These are phyloP conservation scores for Gorsachius goisagi DNA, from an alignment of 2,113 vertebrate species.

Conservation along the genomic window DNA sequence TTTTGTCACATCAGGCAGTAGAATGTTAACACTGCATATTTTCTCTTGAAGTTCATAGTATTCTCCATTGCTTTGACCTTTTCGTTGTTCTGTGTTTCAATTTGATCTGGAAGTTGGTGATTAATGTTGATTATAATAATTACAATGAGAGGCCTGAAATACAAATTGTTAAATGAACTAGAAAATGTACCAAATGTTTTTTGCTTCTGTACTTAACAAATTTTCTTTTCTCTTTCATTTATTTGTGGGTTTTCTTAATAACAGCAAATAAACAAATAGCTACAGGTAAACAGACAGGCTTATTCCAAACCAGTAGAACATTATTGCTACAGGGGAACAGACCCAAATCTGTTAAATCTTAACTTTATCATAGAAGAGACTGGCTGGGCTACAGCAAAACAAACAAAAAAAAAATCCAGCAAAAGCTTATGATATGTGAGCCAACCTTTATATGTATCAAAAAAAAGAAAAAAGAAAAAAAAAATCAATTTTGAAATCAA, in stretches of 20 bases:
- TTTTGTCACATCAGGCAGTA: constrained; percentile 59
- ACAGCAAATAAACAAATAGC: not conserved
- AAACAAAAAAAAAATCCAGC: constrained; percentile 33
- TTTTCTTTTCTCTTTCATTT: constrained; percentile 24
- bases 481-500: constrained; percentile 74
- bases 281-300: not conserved
- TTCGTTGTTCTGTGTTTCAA: constrained; percentile 62
- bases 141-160: constrained; percentile 61
- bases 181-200: constrained; percentile 64
- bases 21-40: constrained; percentile 65
- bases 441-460: constrained; percentile 45
- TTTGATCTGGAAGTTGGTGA: constrained; percentile 72
- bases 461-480: not conserved
- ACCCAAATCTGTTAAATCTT: not conserved
- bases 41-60: constrained; percentile 57
- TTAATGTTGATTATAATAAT: constrained; percentile 75
- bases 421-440: constrained; percentile 65
- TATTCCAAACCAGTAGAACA: not conserved
- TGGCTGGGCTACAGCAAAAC: not conserved
- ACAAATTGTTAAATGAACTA: constrained; percentile 68
- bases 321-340: not conserved
- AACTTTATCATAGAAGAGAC: not conserved
- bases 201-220: constrained; percentile 31
- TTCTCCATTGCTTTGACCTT: constrained; percentile 71
- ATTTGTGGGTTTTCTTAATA: not conserved